Evolutionary conservation across 2,888 invertebrate genomes (phyloP).

Genomic region (Lepeophtheirus nordmannii): DNA sequence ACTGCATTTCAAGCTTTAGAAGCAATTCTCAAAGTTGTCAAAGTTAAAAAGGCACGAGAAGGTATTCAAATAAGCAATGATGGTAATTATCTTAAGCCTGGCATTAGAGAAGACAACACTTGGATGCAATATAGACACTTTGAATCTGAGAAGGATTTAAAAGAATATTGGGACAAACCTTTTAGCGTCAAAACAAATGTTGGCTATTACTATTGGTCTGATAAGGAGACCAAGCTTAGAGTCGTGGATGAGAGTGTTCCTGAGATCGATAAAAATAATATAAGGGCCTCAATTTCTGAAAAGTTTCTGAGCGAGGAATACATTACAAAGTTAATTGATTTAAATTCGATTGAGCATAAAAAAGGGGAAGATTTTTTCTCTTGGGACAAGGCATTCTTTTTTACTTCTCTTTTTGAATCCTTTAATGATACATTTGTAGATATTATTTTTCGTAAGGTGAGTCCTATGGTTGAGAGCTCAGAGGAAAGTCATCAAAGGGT

Average conservation of each 20-base stretch:
- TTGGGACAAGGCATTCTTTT: slow-evolving; percentile 17
- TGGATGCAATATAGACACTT: slow-evolving; percentile 10
- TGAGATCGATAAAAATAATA: neutral
- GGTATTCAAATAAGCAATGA: neutral
- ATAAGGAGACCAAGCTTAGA: neutral
- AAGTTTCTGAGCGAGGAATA: neutral
- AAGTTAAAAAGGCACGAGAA: neutral
- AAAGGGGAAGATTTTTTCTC: slow-evolving; percentile 22
- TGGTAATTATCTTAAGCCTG: slow-evolving; percentile 2
- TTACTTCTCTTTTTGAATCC: slow-evolving; percentile 9
- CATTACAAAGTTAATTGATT: slow-evolving; percentile 14
- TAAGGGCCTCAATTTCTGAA: neutral
- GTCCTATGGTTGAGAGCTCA: neutral
- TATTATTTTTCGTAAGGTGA: neutral
- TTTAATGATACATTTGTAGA: slow-evolving; percentile 2
- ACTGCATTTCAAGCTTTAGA: slow-evolving; percentile 11
- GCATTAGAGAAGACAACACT: slow-evolving; percentile 9
- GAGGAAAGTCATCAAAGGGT: slow-evolving; percentile 21
- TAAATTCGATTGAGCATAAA: slow-evolving; percentile 21
- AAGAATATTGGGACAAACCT: slow-evolving; percentile 20
- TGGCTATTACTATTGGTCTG: slow-evolving; percentile 17
- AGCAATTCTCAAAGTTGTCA: neutral
- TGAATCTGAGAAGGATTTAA: neutral
- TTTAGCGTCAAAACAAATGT: slow-evolving; percentile 16
- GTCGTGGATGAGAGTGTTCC: neutral